Conservation (phyloP, 1,140 invertebrate genomes). For the Ruditapes philippinarum region DNA sequence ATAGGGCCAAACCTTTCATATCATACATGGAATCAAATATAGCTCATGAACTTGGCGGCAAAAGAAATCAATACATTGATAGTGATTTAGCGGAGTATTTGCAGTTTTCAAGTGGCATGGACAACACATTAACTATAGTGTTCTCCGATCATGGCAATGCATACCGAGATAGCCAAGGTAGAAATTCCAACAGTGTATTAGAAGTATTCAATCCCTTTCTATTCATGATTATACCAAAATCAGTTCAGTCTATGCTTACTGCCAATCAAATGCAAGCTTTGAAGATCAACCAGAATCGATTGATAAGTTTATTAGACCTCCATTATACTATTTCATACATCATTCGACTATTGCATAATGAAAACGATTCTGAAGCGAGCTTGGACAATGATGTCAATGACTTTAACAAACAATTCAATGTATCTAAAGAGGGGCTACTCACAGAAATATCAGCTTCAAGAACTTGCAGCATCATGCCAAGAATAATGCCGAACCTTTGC, state of each 20-base stretch:
- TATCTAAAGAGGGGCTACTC: slow-evolving; percentile 75
- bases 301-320: slow-evolving; percentile 78
- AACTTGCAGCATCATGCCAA: slow-evolving; percentile 80
- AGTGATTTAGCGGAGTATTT: slow-evolving; percentile 73
- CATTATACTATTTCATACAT: slow-evolving; percentile 71
- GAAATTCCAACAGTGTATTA: slow-evolving; percentile 69
- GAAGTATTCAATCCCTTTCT: slow-evolving; percentile 84
- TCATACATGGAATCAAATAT: slow-evolving; percentile 80
- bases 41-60: slow-evolving; percentile 82
- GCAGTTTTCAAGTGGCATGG: slow-evolving; percentile 43
- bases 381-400: neutral
- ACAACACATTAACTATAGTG: slow-evolving; percentile 82
- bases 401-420: slow-evolving; percentile 66
- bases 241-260: slow-evolving; percentile 70
- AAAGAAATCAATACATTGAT: slow-evolving; percentile 82
- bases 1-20: slow-evolving; percentile 72
- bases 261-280: slow-evolving; percentile 66
- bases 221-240: slow-evolving; percentile 77
- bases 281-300: slow-evolving; percentile 72
- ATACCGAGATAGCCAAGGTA: slow-evolving; percentile 81
- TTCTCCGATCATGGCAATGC: slow-evolving; percentile 85
- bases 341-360: slow-evolving; percentile 28
- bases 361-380: neutral
- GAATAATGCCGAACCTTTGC: slow-evolving; percentile 82
- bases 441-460: slow-evolving; percentile 71